Conservation (phyloP, 2,113 vertebrate species). For the Scolopax mira region DNA sequence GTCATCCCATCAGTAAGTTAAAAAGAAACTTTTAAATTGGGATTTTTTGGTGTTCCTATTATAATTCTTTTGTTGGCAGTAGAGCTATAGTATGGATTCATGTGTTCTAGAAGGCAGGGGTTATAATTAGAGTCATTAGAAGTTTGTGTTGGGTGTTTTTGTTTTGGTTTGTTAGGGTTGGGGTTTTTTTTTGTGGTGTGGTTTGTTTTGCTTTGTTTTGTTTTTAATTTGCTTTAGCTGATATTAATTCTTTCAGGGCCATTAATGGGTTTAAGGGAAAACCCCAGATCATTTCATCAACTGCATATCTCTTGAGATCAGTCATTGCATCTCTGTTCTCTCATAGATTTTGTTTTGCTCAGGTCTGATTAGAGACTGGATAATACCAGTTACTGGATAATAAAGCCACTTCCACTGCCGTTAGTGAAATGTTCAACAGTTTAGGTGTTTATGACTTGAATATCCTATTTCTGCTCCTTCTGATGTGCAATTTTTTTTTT, state of each 20-base stretch:
- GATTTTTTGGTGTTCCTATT: background rate
- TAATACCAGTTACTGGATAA: background rate
- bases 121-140: background rate
- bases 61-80: background rate
- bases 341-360: background rate
- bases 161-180: too few species aligned
- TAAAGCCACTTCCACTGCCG: background rate
- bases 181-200: too few species aligned
- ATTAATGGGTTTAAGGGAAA: background rate
- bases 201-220: too few species aligned
- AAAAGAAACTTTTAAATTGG: background rate
- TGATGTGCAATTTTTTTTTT: background rate
- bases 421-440: background rate
- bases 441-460: background rate
- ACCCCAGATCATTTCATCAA: rapidly evolving
- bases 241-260: background rate
- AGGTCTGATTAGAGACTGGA: background rate
- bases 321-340: rapidly evolving
- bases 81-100: background rate
- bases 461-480: background rate
- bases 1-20: background rate
- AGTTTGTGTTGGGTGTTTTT: background rate
- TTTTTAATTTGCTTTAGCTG: background rate
- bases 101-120: background rate
- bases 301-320: background rate